phyloP scores from a whole-genome alignment of 92 coral and sea anemone genomes.

The Porites rus region DNA sequence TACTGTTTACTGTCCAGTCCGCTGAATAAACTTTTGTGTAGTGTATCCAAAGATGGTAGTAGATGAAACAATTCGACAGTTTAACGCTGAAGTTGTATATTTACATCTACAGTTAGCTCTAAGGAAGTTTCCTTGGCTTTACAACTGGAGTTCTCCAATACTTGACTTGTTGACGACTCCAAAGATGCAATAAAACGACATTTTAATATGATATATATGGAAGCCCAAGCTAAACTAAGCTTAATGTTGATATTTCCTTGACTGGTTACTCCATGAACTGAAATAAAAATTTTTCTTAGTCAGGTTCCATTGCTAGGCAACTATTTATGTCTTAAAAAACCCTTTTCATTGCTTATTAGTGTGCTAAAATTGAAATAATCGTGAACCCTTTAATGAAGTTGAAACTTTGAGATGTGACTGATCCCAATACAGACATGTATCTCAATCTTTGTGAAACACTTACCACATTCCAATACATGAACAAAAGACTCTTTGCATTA shows the following conservation, averaged over 20 bases:
- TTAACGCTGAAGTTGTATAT: neutral
- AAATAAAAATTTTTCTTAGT: neutral
- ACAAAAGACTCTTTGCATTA: too few relatives aligned
- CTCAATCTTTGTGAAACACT: too few relatives aligned
- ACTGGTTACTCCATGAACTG: neutral
- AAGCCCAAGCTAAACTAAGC: neutral
- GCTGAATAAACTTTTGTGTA: slow-evolving; percentile 12
- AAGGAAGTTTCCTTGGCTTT: neutral
- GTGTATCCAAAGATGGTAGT: neutral
- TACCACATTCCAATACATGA: too few relatives aligned
- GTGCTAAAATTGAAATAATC: too few relatives aligned
- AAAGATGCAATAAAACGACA: too few relatives aligned
- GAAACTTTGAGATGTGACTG: too few relatives aligned
- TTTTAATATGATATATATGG: too few relatives aligned
- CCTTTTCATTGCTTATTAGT: neutral
- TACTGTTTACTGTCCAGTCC: neutral
- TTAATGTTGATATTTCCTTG: neutral
- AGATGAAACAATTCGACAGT: too few relatives aligned
- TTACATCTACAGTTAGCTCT: neutral
- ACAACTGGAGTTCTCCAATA: too few relatives aligned
- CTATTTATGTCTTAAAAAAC: neutral
- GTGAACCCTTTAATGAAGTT: too few relatives aligned
- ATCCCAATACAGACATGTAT: too few relatives aligned
- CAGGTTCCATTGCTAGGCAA: slow-evolving; percentile 4
- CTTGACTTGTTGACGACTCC: too few relatives aligned